Conservation (phyloP, 2,888 invertebrate genomes). For the Lagria hirta region DNA sequence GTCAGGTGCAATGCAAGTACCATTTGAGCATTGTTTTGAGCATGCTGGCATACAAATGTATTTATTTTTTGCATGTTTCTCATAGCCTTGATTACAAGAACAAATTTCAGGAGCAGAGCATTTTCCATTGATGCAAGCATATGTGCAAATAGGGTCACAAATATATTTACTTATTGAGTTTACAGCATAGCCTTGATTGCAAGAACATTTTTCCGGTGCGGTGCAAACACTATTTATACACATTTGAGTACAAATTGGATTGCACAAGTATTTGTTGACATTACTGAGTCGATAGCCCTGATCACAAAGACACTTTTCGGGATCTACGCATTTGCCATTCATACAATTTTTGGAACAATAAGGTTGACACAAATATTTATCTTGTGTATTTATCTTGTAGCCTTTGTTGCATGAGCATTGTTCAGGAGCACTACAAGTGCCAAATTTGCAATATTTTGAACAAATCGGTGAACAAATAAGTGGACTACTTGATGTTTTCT, state of each 20-base stretch:
- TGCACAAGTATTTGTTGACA: not conserved
- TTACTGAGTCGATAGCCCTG: conserved; percentile 1
- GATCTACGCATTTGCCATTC: conserved; percentile 47
- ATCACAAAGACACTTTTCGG: conserved; percentile 49
- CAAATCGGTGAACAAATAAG: conserved; percentile 5
- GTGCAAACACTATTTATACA: conserved; percentile 2
- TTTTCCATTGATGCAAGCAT: conserved; percentile 41
- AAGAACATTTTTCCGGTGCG: conserved; percentile 1
- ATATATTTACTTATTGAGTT: conserved; percentile 32
- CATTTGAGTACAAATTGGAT: conserved; percentile 1
- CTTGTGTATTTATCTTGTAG: not conserved
- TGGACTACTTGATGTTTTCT: not conserved
- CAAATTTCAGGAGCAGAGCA: conserved; percentile 48
- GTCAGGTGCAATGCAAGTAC: conserved; percentile 36
- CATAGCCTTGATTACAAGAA: conserved; percentile 50
- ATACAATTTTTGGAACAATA: conserved; percentile 43
- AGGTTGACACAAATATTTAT: conserved; percentile 1
- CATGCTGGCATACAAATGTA: conserved; percentile 49
- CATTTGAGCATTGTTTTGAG: conserved; percentile 31
- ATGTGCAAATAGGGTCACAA: conserved; percentile 32
- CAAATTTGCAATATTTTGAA: conserved; percentile 17
- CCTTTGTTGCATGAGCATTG: conserved; percentile 22
- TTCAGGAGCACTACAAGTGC: conserved; percentile 30
- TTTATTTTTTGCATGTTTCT: not conserved
- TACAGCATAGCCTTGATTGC: conserved; percentile 30